These are phyloP conservation scores for Aphodius sticticus DNA, from an alignment of 2,888 invertebrate species.

Conservation along the genomic window DNA sequence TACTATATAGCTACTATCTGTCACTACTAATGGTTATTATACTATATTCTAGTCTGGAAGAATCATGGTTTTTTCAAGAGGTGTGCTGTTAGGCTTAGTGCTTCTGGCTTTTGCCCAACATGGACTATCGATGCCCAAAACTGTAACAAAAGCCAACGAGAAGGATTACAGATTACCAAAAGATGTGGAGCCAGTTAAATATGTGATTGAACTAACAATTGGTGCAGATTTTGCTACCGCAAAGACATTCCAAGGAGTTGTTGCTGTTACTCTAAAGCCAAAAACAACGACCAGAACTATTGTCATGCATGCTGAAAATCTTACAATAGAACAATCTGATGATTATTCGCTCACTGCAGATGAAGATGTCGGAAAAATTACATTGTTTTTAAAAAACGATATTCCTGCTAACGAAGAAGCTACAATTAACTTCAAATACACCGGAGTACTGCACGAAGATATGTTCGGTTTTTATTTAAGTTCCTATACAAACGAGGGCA, in stretches of 20 bases:
- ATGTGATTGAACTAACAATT: constrained; percentile 61
- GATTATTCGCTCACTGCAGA: not conserved
- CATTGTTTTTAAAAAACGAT: not conserved
- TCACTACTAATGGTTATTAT: too few relatives aligned
- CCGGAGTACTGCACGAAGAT: constrained; percentile 51
- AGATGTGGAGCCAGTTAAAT: constrained; percentile 63
- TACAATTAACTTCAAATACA: constrained; percentile 44
- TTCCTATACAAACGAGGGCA: constrained; percentile 54
- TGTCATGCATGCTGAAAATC: constrained; percentile 25
- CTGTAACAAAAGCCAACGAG: not conserved
- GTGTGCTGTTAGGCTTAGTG: not conserved
- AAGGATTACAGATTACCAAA: constrained; percentile 52
- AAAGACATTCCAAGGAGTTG: constrained; percentile 32
- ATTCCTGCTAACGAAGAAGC: not conserved
- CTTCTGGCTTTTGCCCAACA: not conserved
- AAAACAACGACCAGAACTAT: constrained; percentile 10
- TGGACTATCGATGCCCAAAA: not conserved
- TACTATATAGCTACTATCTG: too few relatives aligned
- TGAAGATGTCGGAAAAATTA: constrained; percentile 17
- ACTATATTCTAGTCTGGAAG: not conserved
- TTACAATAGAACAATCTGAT: not conserved
- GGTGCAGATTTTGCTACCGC: constrained; percentile 27
- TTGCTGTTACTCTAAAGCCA: constrained; percentile 23
- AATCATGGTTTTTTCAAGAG: not conserved
- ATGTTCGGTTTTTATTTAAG: constrained; percentile 64